Percentiles rank a stretch among this genome's conserved stretches.
phyloP scores from a whole-genome alignment of 2,888 invertebrate genomes.

The Ophraella communa region DNA sequence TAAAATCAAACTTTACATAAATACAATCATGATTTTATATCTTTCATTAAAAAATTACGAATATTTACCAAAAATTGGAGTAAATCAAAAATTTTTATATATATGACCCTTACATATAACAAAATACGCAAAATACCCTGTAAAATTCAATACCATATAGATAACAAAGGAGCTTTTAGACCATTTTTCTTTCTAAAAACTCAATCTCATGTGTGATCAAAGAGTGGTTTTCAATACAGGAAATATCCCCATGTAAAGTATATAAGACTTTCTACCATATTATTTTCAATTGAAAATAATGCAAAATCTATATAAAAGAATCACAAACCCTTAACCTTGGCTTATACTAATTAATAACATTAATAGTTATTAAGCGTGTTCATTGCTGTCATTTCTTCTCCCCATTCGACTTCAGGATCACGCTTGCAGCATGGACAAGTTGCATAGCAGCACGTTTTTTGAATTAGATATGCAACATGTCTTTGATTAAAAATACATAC shows the following conservation, averaged over 20 bases:
- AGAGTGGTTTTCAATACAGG: too few relatives aligned
- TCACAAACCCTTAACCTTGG: background rate
- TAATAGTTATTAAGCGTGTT: constrained; percentile 62
- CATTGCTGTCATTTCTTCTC: constrained; percentile 88
- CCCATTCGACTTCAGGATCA: constrained; percentile 82
- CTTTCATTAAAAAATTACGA: too few relatives aligned
- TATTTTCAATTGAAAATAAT: background rate
- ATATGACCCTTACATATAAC: background rate
- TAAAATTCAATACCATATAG: background rate
- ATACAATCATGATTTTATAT: background rate
- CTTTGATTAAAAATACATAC: constrained; percentile 79
- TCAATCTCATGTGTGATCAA: background rate
- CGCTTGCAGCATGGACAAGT: constrained; percentile 63
- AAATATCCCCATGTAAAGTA: too few relatives aligned
- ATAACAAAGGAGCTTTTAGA: background rate
- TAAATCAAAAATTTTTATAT: too few relatives aligned
- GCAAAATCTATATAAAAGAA: background rate
- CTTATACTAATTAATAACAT: background rate
- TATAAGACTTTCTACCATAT: background rate
- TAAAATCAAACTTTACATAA: background rate
- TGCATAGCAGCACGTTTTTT: constrained; percentile 81
- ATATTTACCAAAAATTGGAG: too few relatives aligned
- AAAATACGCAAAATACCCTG: background rate
- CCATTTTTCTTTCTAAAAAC: background rate
- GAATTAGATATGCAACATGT: constrained; percentile 78